Evolutionary conservation across 2,888 invertebrate genomes (phyloP).

Genomic region (Pseudolycoriella hygida): DNA sequence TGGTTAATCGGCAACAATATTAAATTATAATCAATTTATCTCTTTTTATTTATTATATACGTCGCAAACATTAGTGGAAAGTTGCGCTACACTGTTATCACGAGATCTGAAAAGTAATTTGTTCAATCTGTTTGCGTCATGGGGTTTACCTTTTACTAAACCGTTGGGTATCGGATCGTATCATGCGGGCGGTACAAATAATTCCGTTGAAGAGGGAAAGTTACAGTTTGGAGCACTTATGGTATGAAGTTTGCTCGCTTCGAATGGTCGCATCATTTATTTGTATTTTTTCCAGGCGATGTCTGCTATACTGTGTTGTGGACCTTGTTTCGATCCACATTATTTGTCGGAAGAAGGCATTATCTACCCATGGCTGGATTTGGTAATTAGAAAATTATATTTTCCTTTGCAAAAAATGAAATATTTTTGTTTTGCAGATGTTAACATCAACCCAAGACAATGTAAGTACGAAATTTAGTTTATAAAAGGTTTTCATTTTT

Average conservation of each 20-base stretch:
- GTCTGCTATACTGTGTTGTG: constrained; percentile 90
- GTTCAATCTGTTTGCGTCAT: constrained; percentile 81
- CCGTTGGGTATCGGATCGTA: constrained; percentile 36
- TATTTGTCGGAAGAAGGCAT: constrained; percentile 73
- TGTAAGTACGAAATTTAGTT: constrained; percentile 29
- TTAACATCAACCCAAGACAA: constrained; percentile 75
- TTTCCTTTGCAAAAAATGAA: too few relatives aligned
- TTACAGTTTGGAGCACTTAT: constrained; percentile 43
- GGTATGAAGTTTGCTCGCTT: constrained; percentile 20
- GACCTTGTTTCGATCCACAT: constrained; percentile 78
- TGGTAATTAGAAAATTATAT: constrained; percentile 17
- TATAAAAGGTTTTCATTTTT: not conserved
- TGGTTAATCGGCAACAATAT: not conserved
- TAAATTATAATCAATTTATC: not conserved
- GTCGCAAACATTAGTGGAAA: constrained; percentile 49
- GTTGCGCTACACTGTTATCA: constrained; percentile 67
- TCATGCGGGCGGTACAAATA: constrained; percentile 21
- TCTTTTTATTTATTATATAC: constrained; percentile 1
- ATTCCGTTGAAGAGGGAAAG: constrained; percentile 34
- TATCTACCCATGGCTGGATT: constrained; percentile 86
- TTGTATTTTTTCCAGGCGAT: constrained; percentile 48
- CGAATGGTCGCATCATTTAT: not conserved
- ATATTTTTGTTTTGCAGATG: constrained; percentile 27
- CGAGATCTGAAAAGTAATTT: constrained; percentile 72
- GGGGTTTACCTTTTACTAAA: constrained; percentile 79